Evolutionary conservation across 1,140 invertebrate species (phyloP).

Genomic region (Drepana arcuata): DNA sequence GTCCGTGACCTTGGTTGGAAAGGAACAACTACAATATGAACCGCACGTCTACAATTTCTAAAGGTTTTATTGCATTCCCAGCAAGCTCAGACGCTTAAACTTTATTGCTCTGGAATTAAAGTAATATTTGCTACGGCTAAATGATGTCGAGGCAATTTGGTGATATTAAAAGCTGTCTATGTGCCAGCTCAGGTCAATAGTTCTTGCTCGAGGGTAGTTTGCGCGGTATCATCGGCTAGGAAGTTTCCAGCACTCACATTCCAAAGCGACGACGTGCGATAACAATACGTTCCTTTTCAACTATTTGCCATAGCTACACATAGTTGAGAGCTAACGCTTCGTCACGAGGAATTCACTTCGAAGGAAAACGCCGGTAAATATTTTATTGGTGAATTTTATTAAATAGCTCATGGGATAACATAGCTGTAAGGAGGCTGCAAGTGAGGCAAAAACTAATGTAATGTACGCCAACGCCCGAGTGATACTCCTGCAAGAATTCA

Average conservation of each 20-base stretch:
- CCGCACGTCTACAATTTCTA: conserved; percentile 57
- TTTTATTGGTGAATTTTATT: too few species aligned
- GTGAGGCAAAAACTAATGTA: too few species aligned
- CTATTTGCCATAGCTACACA: conserved; percentile 40
- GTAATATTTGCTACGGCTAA: conserved; percentile 68
- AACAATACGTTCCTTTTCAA: conserved; percentile 48
- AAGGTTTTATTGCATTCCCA: conserved; percentile 69
- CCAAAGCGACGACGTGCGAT: conserved; percentile 43
- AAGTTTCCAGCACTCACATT: conserved; percentile 58
- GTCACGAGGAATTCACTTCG: too few species aligned
- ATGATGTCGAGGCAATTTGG: conserved; percentile 65
- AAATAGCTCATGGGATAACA: too few species aligned
- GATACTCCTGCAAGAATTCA: too few species aligned
- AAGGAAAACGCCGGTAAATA: too few species aligned
- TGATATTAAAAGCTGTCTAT: conserved; percentile 65
- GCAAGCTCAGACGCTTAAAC: conserved; percentile 68
- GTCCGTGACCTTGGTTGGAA: conserved; percentile 51
- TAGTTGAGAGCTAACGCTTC: conserved; percentile 20
- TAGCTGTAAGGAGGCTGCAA: too few species aligned
- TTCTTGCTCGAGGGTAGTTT: conserved; percentile 50
- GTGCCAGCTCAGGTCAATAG: conserved; percentile 57
- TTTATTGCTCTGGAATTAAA: conserved; percentile 69
- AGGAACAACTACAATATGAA: conserved; percentile 53
- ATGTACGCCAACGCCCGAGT: too few species aligned
- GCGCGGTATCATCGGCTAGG: conserved; percentile 42